These are phyloP conservation scores for Drosophila littoralis DNA, from an alignment of 1,140 invertebrate genomes.

Conservation along the genomic window DNA sequence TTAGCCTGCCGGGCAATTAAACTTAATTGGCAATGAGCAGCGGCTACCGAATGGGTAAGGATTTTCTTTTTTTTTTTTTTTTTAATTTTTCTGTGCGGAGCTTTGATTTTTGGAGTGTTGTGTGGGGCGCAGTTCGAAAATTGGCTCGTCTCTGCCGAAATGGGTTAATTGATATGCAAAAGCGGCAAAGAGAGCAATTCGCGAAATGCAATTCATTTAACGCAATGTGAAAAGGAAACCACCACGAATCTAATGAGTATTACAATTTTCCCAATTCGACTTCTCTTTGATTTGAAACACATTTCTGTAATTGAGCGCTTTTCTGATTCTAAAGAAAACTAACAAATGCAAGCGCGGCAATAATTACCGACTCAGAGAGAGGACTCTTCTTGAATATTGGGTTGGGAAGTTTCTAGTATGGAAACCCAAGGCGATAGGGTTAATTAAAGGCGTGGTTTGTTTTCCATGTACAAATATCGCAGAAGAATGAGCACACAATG, in stretches of 20 bases:
- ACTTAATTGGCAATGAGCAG: conserved; percentile 77
- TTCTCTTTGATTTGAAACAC: conserved; percentile 1
- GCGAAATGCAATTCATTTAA: conserved; percentile 2
- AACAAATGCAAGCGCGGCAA: too few relatives aligned
- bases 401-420: too few relatives aligned
- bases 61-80: conserved; percentile 36
- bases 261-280: conserved; percentile 5
- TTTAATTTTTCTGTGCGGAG: conserved; percentile 17
- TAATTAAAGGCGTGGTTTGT: too few relatives aligned
- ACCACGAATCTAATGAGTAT: not conserved
- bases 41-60: conserved; percentile 43
- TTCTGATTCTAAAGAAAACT: too few relatives aligned
- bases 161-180: conserved; percentile 58
- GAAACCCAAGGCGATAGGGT: too few relatives aligned
- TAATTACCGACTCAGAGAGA: too few relatives aligned
- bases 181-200: conserved; percentile 23
- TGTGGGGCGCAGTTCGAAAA: conserved; percentile 26
- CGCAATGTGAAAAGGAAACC: not conserved
- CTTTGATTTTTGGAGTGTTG: conserved; percentile 56
- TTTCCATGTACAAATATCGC: too few relatives aligned
- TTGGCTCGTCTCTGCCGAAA: conserved; percentile 43
- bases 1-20: conserved; percentile 67
- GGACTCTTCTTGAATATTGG: too few relatives aligned
- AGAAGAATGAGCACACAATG: too few relatives aligned
- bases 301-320: not conserved